A percentile compares a stretch with the other conserved stretches of the same genome.
These are phyloP conservation scores for Xenopus petersii DNA, from an alignment of 2,797 vertebrate species.

Conservation along the genomic window DNA sequence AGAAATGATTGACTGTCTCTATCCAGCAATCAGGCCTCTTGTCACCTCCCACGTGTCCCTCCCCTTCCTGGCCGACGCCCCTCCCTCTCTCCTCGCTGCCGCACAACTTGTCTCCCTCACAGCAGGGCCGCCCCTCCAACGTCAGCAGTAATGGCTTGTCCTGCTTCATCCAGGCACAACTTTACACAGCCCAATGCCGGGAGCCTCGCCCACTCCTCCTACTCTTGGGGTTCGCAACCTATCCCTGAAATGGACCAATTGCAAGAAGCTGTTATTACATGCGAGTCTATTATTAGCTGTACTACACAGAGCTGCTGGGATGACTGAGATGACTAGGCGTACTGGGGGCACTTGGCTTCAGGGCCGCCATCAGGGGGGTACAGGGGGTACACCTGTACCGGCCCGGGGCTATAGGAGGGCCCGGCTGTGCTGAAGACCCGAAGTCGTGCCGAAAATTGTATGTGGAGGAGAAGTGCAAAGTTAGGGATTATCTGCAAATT, in stretches of 20 bases:
- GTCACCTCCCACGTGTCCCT: constrained; percentile 54
- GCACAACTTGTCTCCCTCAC: constrained; percentile 41
- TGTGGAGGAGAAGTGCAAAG: no score
- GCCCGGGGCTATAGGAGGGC: no score
- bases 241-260: no score
- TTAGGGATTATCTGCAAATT: no score
- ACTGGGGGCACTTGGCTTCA: no score
- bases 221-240: no score
- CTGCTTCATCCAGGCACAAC: background rate
- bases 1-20: constrained; percentile 58
- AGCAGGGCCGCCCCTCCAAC: constrained; percentile 61
- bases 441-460: no score
- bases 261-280: background rate
- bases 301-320: no score
- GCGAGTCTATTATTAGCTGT: background rate
- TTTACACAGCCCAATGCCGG: background rate
- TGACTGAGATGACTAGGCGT: no score
- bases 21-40: constrained; percentile 59
- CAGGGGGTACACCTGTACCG: no score
- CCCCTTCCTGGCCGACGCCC: constrained; percentile 6
- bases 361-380: no score
- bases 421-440: no score
- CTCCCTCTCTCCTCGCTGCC: constrained; percentile 49
- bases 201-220: background rate
- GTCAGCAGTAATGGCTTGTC: constrained; percentile 61